Conservation (phyloP, 1,140 invertebrate species). For the Manduca sexta region DNA sequence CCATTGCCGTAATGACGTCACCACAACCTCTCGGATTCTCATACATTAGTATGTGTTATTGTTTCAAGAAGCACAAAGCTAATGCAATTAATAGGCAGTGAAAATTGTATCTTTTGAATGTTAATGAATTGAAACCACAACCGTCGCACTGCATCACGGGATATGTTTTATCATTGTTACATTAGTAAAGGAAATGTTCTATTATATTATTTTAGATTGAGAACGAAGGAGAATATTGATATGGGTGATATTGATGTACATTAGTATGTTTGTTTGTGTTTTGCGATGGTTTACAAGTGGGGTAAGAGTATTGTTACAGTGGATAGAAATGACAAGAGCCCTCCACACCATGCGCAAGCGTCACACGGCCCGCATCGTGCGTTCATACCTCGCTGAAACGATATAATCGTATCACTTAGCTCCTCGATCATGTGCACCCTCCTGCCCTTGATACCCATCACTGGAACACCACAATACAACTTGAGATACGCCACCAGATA, state of each 20-base stretch:
- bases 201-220: too few species aligned
- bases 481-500: conserved; percentile 31
- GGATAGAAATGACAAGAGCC: conserved; percentile 24
- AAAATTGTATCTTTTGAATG: conserved; percentile 6
- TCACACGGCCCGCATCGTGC: conserved; percentile 35
- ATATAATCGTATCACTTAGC: conserved; percentile 97
- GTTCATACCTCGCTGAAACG: conserved; percentile 95
- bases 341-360: conserved; percentile 45
- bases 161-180: neutral
- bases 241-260: too few species aligned
- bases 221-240: too few species aligned
- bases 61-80: conserved; percentile 42
- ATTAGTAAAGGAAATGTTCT: too few species aligned
- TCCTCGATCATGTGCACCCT: conserved; percentile 98
- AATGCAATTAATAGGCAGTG: conserved; percentile 37
- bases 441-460: conserved; percentile 98
- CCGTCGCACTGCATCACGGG: neutral
- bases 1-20: conserved; percentile 21
- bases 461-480: conserved; percentile 77
- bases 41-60: conserved; percentile 28
- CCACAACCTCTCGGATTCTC: neutral
- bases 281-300: conserved; percentile 1
- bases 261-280: too few species aligned
- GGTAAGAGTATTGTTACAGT: conserved; percentile 1
- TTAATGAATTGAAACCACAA: conserved; percentile 1